A percentile compares a stretch with the other conserved stretches of the same genome.
Evolutionary conservation across 2,113 vertebrate species (phyloP).

Genomic region (Pelvicachromis taeniatus): DNA sequence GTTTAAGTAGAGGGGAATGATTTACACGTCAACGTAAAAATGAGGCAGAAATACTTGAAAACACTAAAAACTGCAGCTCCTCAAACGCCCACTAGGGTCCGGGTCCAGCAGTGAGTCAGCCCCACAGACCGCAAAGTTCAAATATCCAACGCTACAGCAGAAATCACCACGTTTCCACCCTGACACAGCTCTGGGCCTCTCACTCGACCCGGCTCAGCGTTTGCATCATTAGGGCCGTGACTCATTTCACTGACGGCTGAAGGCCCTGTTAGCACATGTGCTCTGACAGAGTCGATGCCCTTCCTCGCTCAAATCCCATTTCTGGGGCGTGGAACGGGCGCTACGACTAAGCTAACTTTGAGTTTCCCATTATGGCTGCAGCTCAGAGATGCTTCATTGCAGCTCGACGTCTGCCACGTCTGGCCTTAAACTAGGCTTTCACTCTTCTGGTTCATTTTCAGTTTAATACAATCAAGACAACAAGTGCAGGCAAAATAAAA

Average conservation of each 20-base stretch:
- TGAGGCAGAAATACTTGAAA: background rate
- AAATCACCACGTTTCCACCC: background rate
- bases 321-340: background rate
- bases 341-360: background rate
- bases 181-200: background rate
- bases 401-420: background rate
- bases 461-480: background rate
- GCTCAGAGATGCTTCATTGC: background rate
- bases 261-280: background rate
- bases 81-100: background rate
- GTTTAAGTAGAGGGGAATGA: background rate
- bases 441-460: background rate
- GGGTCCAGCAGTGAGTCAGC: background rate
- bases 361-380: background rate
- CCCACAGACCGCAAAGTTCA: background rate
- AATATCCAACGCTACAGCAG: background rate
- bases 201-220: background rate
- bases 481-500: background rate
- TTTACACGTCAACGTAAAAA: background rate
- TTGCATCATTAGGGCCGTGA: background rate
- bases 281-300: rapidly evolving
- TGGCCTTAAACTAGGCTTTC: background rate
- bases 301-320: background rate
- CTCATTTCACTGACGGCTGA: rapidly evolving
- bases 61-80: background rate